Percentiles rank a stretch among this genome's conserved stretches.
Evolutionary conservation across 2,888 invertebrate genomes (phyloP).

Genomic region (Caenorhabditis sp.): DNA sequence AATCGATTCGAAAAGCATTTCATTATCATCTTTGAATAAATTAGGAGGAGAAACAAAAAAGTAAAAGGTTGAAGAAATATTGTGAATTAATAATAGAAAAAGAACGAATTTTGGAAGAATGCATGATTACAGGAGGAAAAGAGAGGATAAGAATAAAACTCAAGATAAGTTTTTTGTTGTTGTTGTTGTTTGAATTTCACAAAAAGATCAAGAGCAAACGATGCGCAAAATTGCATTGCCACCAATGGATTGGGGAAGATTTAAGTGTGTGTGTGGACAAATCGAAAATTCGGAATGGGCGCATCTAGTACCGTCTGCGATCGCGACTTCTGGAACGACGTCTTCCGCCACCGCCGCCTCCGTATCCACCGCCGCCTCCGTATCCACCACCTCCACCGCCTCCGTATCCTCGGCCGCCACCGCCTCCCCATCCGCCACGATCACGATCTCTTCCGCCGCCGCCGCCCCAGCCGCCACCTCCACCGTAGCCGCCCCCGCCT

Average conservation of each 20-base stretch:
- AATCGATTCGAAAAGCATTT: neutral
- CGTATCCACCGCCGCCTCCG: conserved; percentile 34
- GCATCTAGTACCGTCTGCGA: conserved; percentile 41
- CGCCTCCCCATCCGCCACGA: conserved; percentile 48
- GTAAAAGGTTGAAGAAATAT: too few relatives aligned
- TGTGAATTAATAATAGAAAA: too few relatives aligned
- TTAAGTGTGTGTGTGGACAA: too few relatives aligned
- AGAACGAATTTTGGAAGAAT: neutral
- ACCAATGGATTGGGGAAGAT: neutral
- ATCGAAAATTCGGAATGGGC: too few relatives aligned
- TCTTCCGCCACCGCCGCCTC: conserved; percentile 34
- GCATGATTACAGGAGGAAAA: neutral
- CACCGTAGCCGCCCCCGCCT: conserved; percentile 47
- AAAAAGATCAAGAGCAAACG: too few relatives aligned
- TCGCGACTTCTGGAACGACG: conserved; percentile 53
- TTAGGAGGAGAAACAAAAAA: neutral
- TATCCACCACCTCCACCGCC: conserved; percentile 26
- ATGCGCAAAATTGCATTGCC: too few relatives aligned
- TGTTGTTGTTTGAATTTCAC: too few relatives aligned
- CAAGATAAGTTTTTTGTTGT: too few relatives aligned
- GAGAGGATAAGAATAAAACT: too few relatives aligned
- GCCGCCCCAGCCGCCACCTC: conserved; percentile 41
- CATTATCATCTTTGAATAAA: conserved; percentile 1
- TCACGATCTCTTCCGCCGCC: conserved; percentile 58
- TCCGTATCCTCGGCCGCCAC: conserved; percentile 28